Base-by-base conservation (phyloP, 1,140 invertebrate species). In the Idris sp. region DNA sequence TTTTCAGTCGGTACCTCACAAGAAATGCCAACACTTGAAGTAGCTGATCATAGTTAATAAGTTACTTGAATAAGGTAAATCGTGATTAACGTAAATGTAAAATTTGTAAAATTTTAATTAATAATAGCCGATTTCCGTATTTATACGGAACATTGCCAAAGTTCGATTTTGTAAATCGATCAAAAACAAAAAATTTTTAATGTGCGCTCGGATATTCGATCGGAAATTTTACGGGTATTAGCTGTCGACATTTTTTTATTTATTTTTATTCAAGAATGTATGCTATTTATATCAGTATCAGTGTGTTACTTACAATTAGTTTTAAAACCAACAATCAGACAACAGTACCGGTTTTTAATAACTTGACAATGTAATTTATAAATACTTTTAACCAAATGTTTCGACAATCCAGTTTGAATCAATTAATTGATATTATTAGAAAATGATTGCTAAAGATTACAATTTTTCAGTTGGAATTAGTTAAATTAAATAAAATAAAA, bases 171-270 rank as follows among this genome's bases (percentile, higher is more conserved):
- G 9, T 0, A 41, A 48, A 36, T 62, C 36, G 44, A 49, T 49
- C 13, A 59, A 51, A 36, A 38, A 48, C 7, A 16, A n/a, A n/a
- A n/a, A n/a, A n/a, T n/a, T n/a, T n/a, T n/a, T n/a, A n/a, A n/a
- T n/a, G n/a, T n/a, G 5, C 2, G 3, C 10, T 43, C 30, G 11
- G 43, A 22, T 35, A 26, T 26, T 59, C 11, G 4, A 28, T 41
- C 35, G 46, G 31, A 30, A 4, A 51, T 69, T 59, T 59, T 61
- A 71, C 56, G 48, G 56, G 48, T 71, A 71, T 62, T 40, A 54
- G 53, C 48, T 53, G 33, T 71, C 40, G 40, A 54, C 22, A 16
- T 54, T 53, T 71, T 61, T 56, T 71, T 41, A 8, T 33, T 51
- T 51, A 6, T 35, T 5, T 53, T 15, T 9, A 6, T 14, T 62